Conservation (phyloP, 2,888 invertebrate species). For the Drosophila borealis region DNA sequence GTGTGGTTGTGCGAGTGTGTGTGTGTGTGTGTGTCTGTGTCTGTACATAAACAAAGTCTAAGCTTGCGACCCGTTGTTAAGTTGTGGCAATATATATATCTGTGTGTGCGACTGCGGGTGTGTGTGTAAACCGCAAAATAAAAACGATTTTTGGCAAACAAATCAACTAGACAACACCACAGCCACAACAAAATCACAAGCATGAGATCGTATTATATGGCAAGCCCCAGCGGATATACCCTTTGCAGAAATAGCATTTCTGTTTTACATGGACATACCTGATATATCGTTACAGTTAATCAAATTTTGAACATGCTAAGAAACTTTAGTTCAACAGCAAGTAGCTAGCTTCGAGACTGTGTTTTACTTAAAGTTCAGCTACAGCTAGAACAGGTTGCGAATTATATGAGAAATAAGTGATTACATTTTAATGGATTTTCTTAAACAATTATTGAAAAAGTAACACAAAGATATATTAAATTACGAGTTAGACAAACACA, state of each 20-base stretch:
- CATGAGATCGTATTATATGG: constrained; percentile 4
- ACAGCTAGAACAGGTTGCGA: constrained; percentile 1
- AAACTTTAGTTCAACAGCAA: background rate
- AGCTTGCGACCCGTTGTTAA: constrained; percentile 68
- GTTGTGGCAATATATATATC: constrained; percentile 36
- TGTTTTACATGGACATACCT: background rate
- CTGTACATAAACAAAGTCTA: constrained; percentile 47
- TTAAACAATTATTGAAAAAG: too few species aligned
- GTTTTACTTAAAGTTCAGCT: constrained; percentile 10
- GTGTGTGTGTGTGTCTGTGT: constrained; percentile 25
- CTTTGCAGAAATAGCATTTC: constrained; percentile 32
- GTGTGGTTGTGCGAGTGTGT: constrained; percentile 27
- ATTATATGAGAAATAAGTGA: constrained; percentile 1
- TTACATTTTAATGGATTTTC: too few species aligned
- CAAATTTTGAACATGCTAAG: background rate
- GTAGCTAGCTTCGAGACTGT: background rate
- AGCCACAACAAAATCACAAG: constrained; percentile 39
- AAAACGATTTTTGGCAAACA: constrained; percentile 76
- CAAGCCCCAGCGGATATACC: constrained; percentile 45
- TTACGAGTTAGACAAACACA: too few species aligned
- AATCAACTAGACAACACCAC: constrained; percentile 60
- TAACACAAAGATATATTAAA: too few species aligned
- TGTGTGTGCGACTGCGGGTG: constrained; percentile 13
- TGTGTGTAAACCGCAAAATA: constrained; percentile 62
- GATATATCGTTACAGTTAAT: background rate